Evolutionary conservation across 2,113 vertebrate species (phyloP), one percentile per base, ranked within the genome.

Genomic region (Pedionomus torquatus): DNA sequence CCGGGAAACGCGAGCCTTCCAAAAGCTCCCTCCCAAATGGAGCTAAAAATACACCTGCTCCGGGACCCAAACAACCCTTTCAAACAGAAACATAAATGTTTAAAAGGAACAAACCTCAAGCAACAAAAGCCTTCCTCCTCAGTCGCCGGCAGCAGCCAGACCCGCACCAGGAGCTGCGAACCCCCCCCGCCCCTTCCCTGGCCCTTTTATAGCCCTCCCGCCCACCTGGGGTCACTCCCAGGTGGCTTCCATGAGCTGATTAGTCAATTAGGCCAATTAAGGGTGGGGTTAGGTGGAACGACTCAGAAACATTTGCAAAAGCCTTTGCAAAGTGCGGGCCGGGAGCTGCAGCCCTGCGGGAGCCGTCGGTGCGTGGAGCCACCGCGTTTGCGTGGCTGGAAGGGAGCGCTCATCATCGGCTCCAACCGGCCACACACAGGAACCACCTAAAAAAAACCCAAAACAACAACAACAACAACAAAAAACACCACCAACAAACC

Each of bases 131-230:
- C 44, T 14, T n/a, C n/a, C n/a, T 48, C 31, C 70, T 48, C 6
- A 0, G 65, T 26, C 70, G n/a, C n/a, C n/a, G n/a, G n/a, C 0
- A 12, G 17, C 25, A 19, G 13, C 3, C 44, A 24, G 14, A 17
- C 2, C 26, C 4, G 11, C 39, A 6, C 28, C 51, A 1, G 2
- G 0, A 9, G 10, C 41, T 2, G 9, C 39, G 19, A 23, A 7
- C 33, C 0, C 7, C 3, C 17, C 3, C 8, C 0, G 1, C 6
- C 39, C 41, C 44, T 0, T 0, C 0, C 0, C 1, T 2, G 5
- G 5, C 37, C 33, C 63, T 7, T 49, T 51, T 39, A 21, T 15
- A 39, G 8, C 52, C 23, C 48, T 9, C 51, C 85, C 2, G 31
- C 41, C 26, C 20, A 18, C 64, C 41, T n/a, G 3, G 14, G 81